Evolutionary conservation across 2,888 invertebrate species (phyloP).

Genomic region (Perizoma affinitatum): DNA sequence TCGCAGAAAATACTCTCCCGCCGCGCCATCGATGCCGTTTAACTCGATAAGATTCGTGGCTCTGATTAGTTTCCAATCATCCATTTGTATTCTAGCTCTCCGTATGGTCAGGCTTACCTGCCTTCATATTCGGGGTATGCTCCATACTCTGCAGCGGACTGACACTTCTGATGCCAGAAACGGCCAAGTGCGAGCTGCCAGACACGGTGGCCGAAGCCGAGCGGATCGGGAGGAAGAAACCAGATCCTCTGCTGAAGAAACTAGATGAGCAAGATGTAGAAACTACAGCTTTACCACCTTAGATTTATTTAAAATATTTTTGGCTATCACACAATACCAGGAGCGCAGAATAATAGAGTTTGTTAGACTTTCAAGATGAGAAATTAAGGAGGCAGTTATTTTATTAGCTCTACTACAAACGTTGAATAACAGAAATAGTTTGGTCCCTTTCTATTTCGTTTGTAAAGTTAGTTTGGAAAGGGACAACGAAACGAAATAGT

Average conservation of each 20-base stretch:
- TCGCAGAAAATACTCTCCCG: too few species aligned
- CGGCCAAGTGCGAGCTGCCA: constrained; percentile 73
- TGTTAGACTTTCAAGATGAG: too few species aligned
- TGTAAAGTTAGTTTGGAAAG: neutral
- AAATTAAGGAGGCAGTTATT: too few species aligned
- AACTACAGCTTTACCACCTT: constrained; percentile 17
- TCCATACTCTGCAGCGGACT: constrained; percentile 72
- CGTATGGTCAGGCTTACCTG: constrained; percentile 74
- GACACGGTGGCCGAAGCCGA: constrained; percentile 80
- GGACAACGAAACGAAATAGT: neutral
- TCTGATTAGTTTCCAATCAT: too few species aligned
- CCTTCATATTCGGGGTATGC: constrained; percentile 76
- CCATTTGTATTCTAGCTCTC: constrained; percentile 60
- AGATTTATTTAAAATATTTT: constrained; percentile 2
- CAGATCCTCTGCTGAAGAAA: constrained; percentile 26
- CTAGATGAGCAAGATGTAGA: constrained; percentile 19
- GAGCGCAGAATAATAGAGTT: neutral
- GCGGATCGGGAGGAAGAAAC: constrained; percentile 53
- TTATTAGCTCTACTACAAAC: neutral
- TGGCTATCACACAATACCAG: constrained; percentile 1
- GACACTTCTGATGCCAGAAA: constrained; percentile 79
- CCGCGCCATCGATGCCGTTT: too few species aligned
- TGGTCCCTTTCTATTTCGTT: neutral
- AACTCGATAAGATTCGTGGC: too few species aligned
- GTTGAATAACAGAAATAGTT: constrained; percentile 1